phyloP scores from a whole-genome alignment of 2,113 vertebrate species.

The Lepus timidus region DNA sequence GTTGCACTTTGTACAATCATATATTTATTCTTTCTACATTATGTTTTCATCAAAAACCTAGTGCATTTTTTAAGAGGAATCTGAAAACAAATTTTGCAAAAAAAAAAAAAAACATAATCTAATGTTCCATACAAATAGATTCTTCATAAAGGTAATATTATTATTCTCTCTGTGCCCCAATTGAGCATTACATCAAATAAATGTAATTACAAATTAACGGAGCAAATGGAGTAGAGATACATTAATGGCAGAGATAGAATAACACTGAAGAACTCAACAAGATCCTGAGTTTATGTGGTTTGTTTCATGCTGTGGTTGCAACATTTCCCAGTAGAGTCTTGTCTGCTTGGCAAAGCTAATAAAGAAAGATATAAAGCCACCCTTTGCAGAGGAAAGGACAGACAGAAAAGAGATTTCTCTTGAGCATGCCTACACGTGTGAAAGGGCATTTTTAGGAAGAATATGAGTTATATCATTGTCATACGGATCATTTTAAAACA shows the following conservation, averaged over 20 bases:
- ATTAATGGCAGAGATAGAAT: neutral
- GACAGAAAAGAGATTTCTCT: neutral
- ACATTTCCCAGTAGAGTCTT: neutral
- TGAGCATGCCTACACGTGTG: neutral
- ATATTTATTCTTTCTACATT: constrained; percentile 66
- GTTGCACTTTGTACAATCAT: constrained; percentile 68
- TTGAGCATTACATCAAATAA: neutral
- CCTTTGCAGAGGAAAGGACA: neutral
- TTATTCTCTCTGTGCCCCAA: neutral
- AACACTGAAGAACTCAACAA: neutral
- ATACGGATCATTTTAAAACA: constrained; percentile 43
- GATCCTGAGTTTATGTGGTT: neutral
- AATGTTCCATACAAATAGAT: neutral
- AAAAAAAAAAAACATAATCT: neutral
- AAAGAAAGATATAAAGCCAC: neutral
- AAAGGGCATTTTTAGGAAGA: neutral
- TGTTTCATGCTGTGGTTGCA: neutral
- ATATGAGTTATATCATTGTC: neutral
- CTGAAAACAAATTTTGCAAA: neutral
- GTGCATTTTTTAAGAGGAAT: neutral
- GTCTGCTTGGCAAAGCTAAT: neutral
- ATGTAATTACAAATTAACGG: constrained; percentile 21
- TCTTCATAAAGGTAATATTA: neutral
- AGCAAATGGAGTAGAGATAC: neutral
- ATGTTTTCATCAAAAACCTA: constrained; percentile 55